Evolutionary conservation across 2,797 vertebrate species (phyloP).

Genomic region (Macropodus opercularis): DNA sequence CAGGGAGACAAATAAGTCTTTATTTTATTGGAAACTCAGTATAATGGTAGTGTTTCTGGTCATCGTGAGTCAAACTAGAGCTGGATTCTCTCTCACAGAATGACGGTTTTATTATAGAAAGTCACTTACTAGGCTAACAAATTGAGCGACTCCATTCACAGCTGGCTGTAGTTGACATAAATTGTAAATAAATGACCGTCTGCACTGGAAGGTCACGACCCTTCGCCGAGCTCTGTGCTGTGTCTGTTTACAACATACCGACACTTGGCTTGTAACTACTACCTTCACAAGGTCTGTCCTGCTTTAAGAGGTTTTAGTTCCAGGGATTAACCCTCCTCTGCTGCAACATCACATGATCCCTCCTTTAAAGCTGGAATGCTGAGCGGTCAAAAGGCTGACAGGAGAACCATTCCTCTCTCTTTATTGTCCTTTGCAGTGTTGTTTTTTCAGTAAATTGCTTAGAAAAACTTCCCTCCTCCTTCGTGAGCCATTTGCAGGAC

Average conservation of each 20-base stretch:
- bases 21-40: no score
- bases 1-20: no score
- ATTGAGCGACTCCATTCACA: conserved; percentile 1
- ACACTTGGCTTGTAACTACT: conserved; percentile 3
- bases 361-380: conserved; percentile 47
- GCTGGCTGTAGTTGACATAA: conserved; percentile 29
- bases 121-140: no score
- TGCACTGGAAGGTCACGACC: conserved; percentile 1
- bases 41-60: no score
- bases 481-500: conserved; percentile 52
- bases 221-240: conserved; percentile 1
- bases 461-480: conserved; percentile 48
- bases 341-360: conserved; percentile 63
- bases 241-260: conserved; percentile 12
- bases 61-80: no score
- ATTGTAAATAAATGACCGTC: conserved; percentile 15
- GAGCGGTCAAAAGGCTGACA: conserved; percentile 45
- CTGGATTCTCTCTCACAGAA: no score
- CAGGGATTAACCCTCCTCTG: conserved; percentile 49
- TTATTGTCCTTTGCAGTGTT: conserved; percentile 69
- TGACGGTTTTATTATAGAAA: no score
- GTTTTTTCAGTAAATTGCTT: conserved; percentile 68
- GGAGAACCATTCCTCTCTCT: conserved; percentile 68
- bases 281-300: conserved; percentile 21
- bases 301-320: conserved; percentile 35